phyloP scores from a whole-genome alignment of 2,113 vertebrate species.

The Malurus melanocephalus region DNA sequence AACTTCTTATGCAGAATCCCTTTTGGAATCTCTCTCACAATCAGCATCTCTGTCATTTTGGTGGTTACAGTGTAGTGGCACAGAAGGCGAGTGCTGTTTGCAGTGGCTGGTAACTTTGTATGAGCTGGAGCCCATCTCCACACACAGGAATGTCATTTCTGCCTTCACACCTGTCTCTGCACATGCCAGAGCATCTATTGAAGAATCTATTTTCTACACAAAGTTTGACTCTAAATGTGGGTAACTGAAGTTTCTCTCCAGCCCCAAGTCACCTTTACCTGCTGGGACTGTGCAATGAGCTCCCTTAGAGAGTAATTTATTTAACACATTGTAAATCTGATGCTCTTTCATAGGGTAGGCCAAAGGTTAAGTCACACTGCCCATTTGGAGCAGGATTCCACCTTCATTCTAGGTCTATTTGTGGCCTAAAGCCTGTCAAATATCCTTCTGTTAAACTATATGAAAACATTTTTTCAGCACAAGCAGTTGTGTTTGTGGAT shows the following conservation, averaged over 20 bases:
- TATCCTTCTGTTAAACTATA: neutral
- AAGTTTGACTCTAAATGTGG: neutral
- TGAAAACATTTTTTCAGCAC: neutral
- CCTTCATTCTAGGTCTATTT: neutral
- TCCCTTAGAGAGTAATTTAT: neutral
- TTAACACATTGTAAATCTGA: neutral
- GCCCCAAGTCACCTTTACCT: neutral
- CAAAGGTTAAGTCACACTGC: neutral
- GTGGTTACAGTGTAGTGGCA: neutral
- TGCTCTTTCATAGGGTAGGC: neutral
- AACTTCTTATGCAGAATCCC: neutral
- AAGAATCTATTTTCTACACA: neutral
- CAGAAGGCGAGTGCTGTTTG: neutral
- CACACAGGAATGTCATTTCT: fast-evolving
- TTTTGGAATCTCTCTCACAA: neutral
- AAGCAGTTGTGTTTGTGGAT: neutral
- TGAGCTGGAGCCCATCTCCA: neutral
- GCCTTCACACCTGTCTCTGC: neutral
- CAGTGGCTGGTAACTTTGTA: neutral
- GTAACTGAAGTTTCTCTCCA: neutral
- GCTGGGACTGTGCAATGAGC: neutral
- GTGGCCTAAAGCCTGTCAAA: neutral
- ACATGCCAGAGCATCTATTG: no score
- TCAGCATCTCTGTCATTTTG: neutral
- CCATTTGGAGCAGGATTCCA: neutral